Conservation (phyloP, 1,140 invertebrate genomes). For the Solen grandis region DNA sequence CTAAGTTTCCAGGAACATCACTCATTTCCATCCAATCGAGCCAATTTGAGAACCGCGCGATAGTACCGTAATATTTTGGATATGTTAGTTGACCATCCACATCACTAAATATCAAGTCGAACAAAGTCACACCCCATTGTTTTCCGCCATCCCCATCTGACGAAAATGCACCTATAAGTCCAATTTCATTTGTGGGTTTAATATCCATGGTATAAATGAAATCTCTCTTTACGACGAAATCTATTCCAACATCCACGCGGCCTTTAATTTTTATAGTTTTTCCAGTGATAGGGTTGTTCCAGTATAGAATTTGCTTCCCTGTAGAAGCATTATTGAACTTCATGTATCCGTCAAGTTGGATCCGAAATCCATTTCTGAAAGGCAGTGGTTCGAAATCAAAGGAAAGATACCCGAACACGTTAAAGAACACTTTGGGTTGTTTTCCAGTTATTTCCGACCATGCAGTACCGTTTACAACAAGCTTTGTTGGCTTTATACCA, state of each 20-base stretch:
- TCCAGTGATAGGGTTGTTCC: constrained; percentile 44
- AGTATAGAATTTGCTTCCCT: neutral
- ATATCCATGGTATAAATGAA: constrained; percentile 49
- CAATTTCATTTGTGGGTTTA: neutral
- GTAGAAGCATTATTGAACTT: neutral
- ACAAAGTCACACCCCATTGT: constrained; percentile 49
- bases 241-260: neutral
- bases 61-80: constrained; percentile 50
- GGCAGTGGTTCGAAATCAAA: constrained; percentile 10
- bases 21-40: constrained; percentile 60
- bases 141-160: neutral
- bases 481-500: neutral
- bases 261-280: neutral
- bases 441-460: constrained; percentile 58
- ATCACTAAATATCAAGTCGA: constrained; percentile 46
- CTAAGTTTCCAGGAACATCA: constrained; percentile 46
- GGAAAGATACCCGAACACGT: constrained; percentile 34
- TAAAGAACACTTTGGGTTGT: constrained; percentile 35
- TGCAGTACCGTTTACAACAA: constrained; percentile 49
- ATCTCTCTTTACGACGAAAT: constrained; percentile 38
- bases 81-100: neutral
- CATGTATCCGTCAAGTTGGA: constrained; percentile 15
- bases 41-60: constrained; percentile 39
- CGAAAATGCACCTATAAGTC: constrained; percentile 31
- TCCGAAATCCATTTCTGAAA: neutral